These are phyloP conservation scores for Petrocephalus zakoni DNA, from an alignment of 2,113 vertebrate genomes.

Conservation along the genomic window DNA sequence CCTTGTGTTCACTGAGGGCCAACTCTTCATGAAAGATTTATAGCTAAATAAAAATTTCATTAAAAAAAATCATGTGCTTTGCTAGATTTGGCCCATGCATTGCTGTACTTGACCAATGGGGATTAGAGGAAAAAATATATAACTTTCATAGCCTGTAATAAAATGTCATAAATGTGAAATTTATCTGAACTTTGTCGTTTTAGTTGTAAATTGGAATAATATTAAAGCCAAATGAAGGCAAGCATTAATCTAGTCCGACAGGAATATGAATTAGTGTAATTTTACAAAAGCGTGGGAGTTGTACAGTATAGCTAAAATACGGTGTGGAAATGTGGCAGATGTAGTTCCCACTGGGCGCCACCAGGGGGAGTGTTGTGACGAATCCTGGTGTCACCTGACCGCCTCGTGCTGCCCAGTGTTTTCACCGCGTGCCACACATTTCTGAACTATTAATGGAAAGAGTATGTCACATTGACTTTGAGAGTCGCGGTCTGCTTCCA, in stretches of 20 bases:
- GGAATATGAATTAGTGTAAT: not conserved
- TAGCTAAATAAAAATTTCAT: not conserved
- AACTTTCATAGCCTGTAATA: not conserved
- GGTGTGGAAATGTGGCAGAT: not conserved
- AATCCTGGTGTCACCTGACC: conserved; percentile 46
- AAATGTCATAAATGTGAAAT: not conserved
- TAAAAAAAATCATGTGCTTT: not conserved
- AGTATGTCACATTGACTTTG: conserved; percentile 48
- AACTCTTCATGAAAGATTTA: too few species aligned
- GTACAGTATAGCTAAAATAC: not conserved
- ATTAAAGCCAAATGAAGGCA: not conserved
- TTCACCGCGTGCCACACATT: conserved; percentile 46
- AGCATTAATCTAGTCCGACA: not conserved
- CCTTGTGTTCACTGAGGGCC: not conserved
- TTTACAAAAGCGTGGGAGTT: not conserved
- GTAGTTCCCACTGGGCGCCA: conserved; percentile 7
- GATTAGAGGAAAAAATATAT: not conserved
- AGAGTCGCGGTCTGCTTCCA: conserved; percentile 28
- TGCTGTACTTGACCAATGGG: not conserved
- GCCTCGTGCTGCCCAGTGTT: conserved; percentile 36
- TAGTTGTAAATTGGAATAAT: not conserved
- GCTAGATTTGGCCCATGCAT: not conserved
- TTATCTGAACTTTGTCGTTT: not conserved
- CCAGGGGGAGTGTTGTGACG: conserved; percentile 15
- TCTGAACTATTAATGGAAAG: conserved; percentile 62